Conservation (phyloP, 37 sponge, comb jelly and placozoan species). For the Haliclona indistincta region DNA sequence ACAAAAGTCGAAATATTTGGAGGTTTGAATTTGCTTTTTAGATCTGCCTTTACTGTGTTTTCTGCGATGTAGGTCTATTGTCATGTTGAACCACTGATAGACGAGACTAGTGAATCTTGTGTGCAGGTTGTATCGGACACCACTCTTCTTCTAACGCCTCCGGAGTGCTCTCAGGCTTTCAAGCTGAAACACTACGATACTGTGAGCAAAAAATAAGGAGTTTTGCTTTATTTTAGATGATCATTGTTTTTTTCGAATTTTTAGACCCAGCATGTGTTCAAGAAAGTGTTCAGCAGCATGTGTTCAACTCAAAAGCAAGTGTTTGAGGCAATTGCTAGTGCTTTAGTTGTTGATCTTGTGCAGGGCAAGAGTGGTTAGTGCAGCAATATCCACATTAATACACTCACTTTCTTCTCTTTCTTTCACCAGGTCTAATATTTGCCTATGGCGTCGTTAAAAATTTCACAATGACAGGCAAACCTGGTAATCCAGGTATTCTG, state of each 20-base stretch:
- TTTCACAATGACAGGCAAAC: slow-evolving; percentile 94
- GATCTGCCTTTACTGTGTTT: too few species aligned
- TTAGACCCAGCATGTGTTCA: slow-evolving; percentile 83
- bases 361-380: slow-evolving; percentile 88
- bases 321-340: slow-evolving; percentile 81
- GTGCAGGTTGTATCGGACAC: slow-evolving; percentile 37
- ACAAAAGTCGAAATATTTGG: too few species aligned
- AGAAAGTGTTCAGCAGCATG: slow-evolving; percentile 66
- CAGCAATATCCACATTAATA: too few species aligned
- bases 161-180: slow-evolving; percentile 69
- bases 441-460: slow-evolving; percentile 98
- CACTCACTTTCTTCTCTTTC: neutral
- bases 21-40: too few species aligned
- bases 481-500: slow-evolving; percentile 86
- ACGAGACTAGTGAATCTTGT: slow-evolving; percentile 70
- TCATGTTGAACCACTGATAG: slow-evolving; percentile 78
- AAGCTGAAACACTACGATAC: slow-evolving; percentile 73
- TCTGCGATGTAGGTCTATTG: slow-evolving; percentile 98
- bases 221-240: too few species aligned
- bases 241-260: too few species aligned
- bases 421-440: slow-evolving; percentile 74
- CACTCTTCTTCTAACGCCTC: slow-evolving; percentile 74
- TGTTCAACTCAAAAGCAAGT: slow-evolving; percentile 69
- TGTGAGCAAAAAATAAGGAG: too few species aligned
- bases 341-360: slow-evolving; percentile 85